These are phyloP conservation scores for Ceratitis capitata DNA, from an alignment of 1,140 invertebrate genomes.

Conservation along the genomic window DNA sequence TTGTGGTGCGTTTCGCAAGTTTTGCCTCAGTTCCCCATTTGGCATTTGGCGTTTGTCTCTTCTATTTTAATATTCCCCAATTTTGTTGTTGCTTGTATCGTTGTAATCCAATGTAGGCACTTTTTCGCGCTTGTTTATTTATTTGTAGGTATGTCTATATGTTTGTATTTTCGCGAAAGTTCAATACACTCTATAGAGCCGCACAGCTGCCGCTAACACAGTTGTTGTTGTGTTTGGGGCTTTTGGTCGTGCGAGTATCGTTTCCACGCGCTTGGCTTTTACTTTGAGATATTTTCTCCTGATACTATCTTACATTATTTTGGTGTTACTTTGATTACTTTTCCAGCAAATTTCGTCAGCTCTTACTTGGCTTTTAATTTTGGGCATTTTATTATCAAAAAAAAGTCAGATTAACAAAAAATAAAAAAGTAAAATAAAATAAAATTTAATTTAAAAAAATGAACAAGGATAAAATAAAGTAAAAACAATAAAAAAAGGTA, in stretches of 20 bases:
- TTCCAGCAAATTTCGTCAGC: neutral
- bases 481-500: too few species aligned
- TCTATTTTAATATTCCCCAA: too few species aligned
- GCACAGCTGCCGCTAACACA: too few species aligned
- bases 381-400: neutral
- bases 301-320: neutral
- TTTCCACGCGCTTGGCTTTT: neutral
- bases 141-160: neutral
- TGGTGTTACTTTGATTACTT: neutral
- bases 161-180: slow-evolving; percentile 15
- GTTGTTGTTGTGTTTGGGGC: neutral
- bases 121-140: neutral
- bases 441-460: too few species aligned
- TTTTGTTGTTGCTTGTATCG: neutral
- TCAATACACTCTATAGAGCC: slow-evolving; percentile 28
- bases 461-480: too few species aligned
- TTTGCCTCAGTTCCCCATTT: neutral
- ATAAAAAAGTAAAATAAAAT: too few species aligned
- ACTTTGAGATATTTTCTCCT: neutral
- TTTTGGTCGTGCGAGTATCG: neutral
- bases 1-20: neutral
- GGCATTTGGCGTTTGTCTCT: neutral
- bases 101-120: neutral
- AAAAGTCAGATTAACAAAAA: too few species aligned
- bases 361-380: neutral